Conservation (phyloP, 2,888 invertebrate species). For the Drosophila barbarae region DNA sequence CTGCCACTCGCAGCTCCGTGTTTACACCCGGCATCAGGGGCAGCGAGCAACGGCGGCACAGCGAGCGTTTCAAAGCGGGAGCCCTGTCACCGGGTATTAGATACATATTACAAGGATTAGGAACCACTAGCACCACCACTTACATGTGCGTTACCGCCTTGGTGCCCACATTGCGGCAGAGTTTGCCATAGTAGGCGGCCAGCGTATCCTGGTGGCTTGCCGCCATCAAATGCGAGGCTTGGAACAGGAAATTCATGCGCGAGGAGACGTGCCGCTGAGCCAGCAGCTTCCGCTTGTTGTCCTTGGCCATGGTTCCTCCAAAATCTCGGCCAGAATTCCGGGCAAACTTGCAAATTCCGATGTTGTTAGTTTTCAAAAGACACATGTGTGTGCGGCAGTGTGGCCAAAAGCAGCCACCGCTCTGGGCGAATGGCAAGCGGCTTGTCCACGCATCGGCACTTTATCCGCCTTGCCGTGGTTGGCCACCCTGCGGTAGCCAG, state of each 20-base stretch:
- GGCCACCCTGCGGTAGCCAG: conserved; percentile 17
- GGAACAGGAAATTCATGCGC: conserved; percentile 79
- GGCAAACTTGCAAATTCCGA: background rate
- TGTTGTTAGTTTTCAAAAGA: conserved; percentile 4
- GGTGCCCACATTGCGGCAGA: conserved; percentile 77
- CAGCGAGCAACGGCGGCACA: conserved; percentile 77
- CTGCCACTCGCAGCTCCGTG: conserved; percentile 55
- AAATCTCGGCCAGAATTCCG: too few relatives aligned
- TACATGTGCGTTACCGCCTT: conserved; percentile 78
- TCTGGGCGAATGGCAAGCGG: background rate
- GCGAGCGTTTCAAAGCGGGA: conserved; percentile 75
- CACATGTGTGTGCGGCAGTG: conserved; percentile 22
- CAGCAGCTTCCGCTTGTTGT: conserved; percentile 47
- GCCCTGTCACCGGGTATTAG: conserved; percentile 57
- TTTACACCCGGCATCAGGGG: conserved; percentile 74
- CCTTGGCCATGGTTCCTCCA: conserved; percentile 33
- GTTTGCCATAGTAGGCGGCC: conserved; percentile 77
- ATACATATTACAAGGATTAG: background rate
- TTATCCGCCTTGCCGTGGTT: background rate
- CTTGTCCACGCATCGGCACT: background rate
- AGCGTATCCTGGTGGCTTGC: conserved; percentile 64
- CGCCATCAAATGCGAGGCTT: conserved; percentile 78
- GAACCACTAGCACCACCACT: conserved; percentile 31
- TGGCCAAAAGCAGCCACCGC: background rate
- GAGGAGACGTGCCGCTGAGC: conserved; percentile 51